Conservation (phyloP, 2,113 vertebrate species). For the Leucosticte australis region DNA sequence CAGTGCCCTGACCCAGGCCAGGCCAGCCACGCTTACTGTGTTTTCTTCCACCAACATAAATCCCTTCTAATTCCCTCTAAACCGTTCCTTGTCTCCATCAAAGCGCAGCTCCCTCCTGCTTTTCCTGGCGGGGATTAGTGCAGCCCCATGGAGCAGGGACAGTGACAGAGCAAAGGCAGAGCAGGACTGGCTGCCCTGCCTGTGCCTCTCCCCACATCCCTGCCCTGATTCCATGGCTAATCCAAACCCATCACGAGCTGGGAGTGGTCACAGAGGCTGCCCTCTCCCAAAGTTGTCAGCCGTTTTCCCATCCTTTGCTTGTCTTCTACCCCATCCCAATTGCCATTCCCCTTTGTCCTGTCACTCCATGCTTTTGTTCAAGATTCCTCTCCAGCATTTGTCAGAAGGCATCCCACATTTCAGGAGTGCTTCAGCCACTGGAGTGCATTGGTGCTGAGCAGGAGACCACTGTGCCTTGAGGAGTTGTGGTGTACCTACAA, state of each 20-base stretch:
- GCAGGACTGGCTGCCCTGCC: background rate
- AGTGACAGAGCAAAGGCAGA: background rate
- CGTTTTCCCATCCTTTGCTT: background rate
- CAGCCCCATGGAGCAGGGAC: background rate
- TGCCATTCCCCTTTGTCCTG: background rate
- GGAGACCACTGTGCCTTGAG: background rate
- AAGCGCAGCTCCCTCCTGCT: background rate
- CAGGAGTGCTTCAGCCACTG: background rate
- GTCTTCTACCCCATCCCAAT: background rate
- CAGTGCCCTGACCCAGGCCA: background rate
- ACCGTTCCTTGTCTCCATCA: background rate
- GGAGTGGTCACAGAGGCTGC: background rate
- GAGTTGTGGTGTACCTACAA: background rate
- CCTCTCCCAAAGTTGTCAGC: background rate
- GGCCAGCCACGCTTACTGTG: background rate
- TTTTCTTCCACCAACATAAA: slow-evolving; percentile 14
- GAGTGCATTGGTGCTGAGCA: background rate
- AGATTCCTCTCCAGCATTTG: background rate
- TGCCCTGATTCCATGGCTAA: background rate
- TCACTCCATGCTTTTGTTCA: background rate
- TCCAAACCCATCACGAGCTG: background rate
- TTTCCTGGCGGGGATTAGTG: background rate
- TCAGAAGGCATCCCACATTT: background rate
- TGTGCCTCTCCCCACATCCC: background rate
- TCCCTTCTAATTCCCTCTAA: slow-evolving; percentile 48